Evolutionary conservation across 2,888 invertebrate species (phyloP).

Genomic region (Octodonta nipae): DNA sequence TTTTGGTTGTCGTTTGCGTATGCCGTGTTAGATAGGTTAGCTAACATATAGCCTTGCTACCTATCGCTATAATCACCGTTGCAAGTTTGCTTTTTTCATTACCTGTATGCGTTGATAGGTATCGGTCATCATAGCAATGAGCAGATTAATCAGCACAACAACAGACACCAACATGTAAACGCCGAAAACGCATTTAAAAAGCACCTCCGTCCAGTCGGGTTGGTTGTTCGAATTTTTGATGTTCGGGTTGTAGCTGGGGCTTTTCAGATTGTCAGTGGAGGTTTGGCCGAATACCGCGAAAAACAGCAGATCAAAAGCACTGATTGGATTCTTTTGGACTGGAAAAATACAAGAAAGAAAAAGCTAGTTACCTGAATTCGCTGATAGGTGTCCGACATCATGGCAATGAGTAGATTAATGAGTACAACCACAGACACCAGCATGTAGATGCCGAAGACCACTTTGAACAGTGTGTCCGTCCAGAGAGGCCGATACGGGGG

Average conservation of each 20-base stretch:
- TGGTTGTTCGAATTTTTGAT: constrained; percentile 36
- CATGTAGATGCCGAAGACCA: constrained; percentile 93
- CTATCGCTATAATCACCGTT: too few relatives aligned
- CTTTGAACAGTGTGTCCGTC: constrained; percentile 77
- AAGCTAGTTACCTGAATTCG: constrained; percentile 79
- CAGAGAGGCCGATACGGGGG: constrained; percentile 62
- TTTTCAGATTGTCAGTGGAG: constrained; percentile 66
- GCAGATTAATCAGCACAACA: constrained; percentile 95
- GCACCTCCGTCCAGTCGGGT: constrained; percentile 70
- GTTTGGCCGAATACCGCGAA: constrained; percentile 97
- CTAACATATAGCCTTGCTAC: too few relatives aligned
- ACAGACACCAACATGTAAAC: constrained; percentile 98
- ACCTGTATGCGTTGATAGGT: constrained; percentile 98
- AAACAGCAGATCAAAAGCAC: constrained; percentile 95
- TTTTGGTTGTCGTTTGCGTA: too few relatives aligned
- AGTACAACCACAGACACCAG: constrained; percentile 95
- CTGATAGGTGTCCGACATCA: constrained; percentile 99
- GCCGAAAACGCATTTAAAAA: constrained; percentile 79
- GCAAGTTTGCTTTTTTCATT: too few relatives aligned
- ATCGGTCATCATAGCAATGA: constrained; percentile 99
- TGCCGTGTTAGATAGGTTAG: too few relatives aligned
- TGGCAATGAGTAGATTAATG: constrained; percentile 97
- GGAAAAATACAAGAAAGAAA: constrained; percentile 43
- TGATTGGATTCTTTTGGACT: constrained; percentile 83
- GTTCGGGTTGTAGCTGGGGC: constrained; percentile 33